A percentile compares a stretch with the other conserved stretches of the same genome.
Conservation (phyloP, 2,888 invertebrate species). For the Meteorus colon region DNA sequence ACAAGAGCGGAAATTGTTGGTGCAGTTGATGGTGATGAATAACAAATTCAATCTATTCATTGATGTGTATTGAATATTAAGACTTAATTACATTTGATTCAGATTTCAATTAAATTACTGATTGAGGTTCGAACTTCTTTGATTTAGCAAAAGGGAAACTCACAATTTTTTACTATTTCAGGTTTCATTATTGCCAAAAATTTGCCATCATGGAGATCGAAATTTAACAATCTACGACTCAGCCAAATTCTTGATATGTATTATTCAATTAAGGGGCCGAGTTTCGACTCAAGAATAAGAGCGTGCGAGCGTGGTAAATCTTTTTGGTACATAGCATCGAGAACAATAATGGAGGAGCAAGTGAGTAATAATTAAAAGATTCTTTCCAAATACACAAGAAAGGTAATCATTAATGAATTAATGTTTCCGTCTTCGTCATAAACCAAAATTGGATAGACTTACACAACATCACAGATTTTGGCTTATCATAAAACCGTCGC, state of each 20-base stretch:
- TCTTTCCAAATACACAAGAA: background rate
- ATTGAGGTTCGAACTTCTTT: no score
- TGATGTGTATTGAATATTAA: background rate
- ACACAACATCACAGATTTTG: conserved; percentile 60
- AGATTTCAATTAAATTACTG: no score
- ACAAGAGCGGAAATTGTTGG: conserved; percentile 82
- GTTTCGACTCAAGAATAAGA: conserved; percentile 76
- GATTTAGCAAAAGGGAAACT: no score
- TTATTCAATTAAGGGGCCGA: conserved; percentile 79
- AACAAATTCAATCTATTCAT: conserved; percentile 2
- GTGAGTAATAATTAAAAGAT: conserved; percentile 46
- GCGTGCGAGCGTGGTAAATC: conserved; percentile 77
- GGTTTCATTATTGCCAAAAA: conserved; percentile 77
- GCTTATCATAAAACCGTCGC: conserved; percentile 60
- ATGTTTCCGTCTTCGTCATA: background rate
- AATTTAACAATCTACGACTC: conserved; percentile 75
- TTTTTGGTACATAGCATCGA: conserved; percentile 71
- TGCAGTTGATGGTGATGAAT: conserved; percentile 79
- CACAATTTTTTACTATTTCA: conserved; percentile 58
- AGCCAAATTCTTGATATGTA: conserved; percentile 82
- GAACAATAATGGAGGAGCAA: conserved; percentile 62
- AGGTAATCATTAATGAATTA: background rate
- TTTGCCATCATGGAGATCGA: conserved; percentile 75
- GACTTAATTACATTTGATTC: background rate
- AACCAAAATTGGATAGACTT: conserved; percentile 54